Conservation (phyloP, 2,113 vertebrate species). For the Hydrolagus affinis region DNA sequence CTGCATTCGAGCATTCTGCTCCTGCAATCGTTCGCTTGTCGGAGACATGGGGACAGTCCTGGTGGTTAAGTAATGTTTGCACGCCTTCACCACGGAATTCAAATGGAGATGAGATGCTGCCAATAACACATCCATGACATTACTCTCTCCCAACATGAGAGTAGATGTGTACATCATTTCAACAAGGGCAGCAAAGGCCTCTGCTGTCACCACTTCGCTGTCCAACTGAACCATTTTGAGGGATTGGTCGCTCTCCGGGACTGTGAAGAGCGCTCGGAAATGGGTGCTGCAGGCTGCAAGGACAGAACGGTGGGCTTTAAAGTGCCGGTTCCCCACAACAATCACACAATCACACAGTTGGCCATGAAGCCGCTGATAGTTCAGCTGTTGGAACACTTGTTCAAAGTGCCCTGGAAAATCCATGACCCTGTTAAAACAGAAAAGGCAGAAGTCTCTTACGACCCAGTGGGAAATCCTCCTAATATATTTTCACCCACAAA, state of each 20-base stretch:
- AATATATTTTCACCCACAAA: too few species aligned
- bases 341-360: constrained; percentile 94
- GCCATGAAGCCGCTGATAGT: constrained; percentile 86
- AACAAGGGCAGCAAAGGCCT: constrained; percentile 87
- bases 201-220: constrained; percentile 89
- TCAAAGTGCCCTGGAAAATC: constrained; percentile 97
- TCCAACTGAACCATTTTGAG: constrained; percentile 97
- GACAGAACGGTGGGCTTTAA: constrained; percentile 90
- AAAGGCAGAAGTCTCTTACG: constrained; percentile 25
- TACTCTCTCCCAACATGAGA: constrained; percentile 92
- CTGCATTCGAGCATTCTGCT: constrained; percentile 75
- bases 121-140: constrained; percentile 91
- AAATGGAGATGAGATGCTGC: constrained; percentile 92
- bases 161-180: constrained; percentile 99
- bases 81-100: constrained; percentile 91
- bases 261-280: constrained; percentile 87
- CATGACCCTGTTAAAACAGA: constrained; percentile 65
- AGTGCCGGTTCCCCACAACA: constrained; percentile 84
- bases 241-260: constrained; percentile 79
- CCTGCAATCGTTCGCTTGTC: constrained; percentile 61
- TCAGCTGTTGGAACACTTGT: constrained; percentile 93
- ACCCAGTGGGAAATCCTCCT: too few species aligned
- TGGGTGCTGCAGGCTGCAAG: constrained; percentile 93
- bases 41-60: constrained; percentile 84
- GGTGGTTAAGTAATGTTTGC: constrained; percentile 93